phyloP scores from a whole-genome alignment of 1,140 invertebrate genomes.

The Drosophila obscura region DNA sequence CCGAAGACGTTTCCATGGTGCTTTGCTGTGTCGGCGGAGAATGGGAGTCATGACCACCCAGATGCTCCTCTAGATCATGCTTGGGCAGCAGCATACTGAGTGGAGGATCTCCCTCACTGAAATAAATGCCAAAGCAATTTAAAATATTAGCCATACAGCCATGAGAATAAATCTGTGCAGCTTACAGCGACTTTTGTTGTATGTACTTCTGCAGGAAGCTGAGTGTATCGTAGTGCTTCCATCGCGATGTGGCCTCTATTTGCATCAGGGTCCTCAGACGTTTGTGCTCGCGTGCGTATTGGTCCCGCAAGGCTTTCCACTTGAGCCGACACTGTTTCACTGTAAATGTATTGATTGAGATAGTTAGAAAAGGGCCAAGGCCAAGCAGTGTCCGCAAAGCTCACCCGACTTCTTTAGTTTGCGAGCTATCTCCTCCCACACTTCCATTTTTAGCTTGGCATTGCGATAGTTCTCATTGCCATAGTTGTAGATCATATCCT shows the following conservation, averaged over 20 bases:
- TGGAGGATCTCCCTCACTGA: conserved; percentile 61
- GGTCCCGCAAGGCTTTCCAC: conserved; percentile 80
- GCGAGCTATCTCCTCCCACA: conserved; percentile 79
- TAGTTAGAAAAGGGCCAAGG: not conserved
- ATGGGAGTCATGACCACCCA: conserved; percentile 38
- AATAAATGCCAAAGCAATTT: conserved; percentile 2
- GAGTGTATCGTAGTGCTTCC: conserved; percentile 80
- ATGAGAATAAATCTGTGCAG: not conserved
- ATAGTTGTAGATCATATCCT: conserved; percentile 78
- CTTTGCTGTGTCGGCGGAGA: conserved; percentile 48
- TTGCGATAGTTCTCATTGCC: conserved; percentile 80
- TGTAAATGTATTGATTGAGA: conserved; percentile 1
- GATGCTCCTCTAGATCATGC: conserved; percentile 63
- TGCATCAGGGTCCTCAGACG: conserved; percentile 65
- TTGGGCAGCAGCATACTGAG: conserved; percentile 66
- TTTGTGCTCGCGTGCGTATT: conserved; percentile 82
- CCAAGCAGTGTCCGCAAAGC: not conserved
- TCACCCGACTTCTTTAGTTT: conserved; percentile 77
- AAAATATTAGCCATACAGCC: not conserved
- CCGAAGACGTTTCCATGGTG: conserved; percentile 46
- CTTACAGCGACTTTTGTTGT: conserved; percentile 75
- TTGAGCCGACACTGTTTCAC: conserved; percentile 79
- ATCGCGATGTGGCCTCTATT: conserved; percentile 66
- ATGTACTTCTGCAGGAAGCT: conserved; percentile 77
- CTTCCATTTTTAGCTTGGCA: conserved; percentile 70